Conservation (phyloP, 2,888 invertebrate genomes). For the Tenthredo notha region DNA sequence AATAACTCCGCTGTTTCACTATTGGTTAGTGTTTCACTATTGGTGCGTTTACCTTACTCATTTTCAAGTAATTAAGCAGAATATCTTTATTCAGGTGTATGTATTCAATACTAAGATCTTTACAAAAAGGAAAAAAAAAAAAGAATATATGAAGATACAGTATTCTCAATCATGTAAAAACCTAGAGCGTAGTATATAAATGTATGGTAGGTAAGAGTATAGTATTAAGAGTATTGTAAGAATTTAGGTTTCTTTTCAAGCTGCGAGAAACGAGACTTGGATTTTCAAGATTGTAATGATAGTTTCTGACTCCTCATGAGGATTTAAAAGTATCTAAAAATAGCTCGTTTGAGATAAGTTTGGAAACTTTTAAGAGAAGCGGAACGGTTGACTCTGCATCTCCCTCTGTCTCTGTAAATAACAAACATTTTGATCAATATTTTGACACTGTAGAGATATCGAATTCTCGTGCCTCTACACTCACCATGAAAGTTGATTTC, state of each 20-base stretch:
- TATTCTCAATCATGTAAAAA: background rate
- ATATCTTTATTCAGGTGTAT: too few species aligned
- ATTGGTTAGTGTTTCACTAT: too few species aligned
- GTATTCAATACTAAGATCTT: background rate
- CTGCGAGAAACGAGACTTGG: background rate
- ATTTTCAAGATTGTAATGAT: background rate
- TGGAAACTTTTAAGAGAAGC: constrained; percentile 84
- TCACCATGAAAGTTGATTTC: constrained; percentile 80
- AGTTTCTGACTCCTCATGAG: background rate
- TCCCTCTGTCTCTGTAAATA: background rate
- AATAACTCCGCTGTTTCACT: too few species aligned
- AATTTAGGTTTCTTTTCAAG: background rate
- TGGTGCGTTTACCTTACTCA: too few species aligned
- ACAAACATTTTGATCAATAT: background rate
- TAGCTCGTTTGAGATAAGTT: constrained; percentile 82
- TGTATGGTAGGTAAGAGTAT: background rate
- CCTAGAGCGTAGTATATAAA: background rate
- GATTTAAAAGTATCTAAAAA: constrained; percentile 54
- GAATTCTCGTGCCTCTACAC: constrained; percentile 54
- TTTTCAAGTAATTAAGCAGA: too few species aligned
- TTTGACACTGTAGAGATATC: background rate
- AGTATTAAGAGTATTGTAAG: background rate
- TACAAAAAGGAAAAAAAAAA: too few species aligned
- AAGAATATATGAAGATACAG: background rate
- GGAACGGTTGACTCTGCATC: constrained; percentile 80